Evolutionary conservation across 2,113 vertebrate genomes (phyloP).

Genomic region (human): DNA sequence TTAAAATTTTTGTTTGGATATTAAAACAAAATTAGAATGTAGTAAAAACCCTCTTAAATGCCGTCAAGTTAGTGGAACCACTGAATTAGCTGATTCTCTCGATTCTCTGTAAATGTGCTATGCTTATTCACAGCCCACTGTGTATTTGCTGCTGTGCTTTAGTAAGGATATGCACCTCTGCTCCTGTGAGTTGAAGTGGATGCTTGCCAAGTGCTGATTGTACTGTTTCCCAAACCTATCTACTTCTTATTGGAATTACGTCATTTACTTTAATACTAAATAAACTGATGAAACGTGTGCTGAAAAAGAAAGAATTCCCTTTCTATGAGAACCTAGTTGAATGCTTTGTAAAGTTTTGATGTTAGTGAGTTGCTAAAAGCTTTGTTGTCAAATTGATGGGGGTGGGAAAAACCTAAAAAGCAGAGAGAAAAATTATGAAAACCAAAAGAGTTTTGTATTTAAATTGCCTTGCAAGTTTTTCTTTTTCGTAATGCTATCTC

Average conservation of each 20-base stretch:
- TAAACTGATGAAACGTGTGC: neutral
- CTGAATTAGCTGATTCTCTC: neutral
- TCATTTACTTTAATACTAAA: conserved; percentile 1
- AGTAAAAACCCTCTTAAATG: neutral
- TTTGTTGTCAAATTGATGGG: neutral
- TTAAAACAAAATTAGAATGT: neutral
- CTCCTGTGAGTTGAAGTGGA: neutral
- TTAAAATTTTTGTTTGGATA: neutral
- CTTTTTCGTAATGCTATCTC: neutral
- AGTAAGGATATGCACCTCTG: rapidly evolving
- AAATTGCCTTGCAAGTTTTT: neutral
- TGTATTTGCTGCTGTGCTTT: neutral
- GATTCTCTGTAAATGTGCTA: neutral
- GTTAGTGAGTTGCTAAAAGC: neutral
- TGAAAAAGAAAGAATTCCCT: neutral
- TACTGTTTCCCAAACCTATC: neutral
- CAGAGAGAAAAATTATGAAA: neutral
- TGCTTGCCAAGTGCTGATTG: neutral
- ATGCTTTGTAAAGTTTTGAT: neutral
- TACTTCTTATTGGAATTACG: neutral
- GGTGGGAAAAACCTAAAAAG: neutral
- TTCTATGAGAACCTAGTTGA: neutral
- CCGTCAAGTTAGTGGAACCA: neutral
- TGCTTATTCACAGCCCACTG: rapidly evolving
- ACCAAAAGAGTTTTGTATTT: neutral